Percentiles rank a stretch among this genome's conserved stretches.
Evolutionary conservation across 2,888 invertebrate species (phyloP).

Genomic region (Stenoptilia bipunctidactyla): DNA sequence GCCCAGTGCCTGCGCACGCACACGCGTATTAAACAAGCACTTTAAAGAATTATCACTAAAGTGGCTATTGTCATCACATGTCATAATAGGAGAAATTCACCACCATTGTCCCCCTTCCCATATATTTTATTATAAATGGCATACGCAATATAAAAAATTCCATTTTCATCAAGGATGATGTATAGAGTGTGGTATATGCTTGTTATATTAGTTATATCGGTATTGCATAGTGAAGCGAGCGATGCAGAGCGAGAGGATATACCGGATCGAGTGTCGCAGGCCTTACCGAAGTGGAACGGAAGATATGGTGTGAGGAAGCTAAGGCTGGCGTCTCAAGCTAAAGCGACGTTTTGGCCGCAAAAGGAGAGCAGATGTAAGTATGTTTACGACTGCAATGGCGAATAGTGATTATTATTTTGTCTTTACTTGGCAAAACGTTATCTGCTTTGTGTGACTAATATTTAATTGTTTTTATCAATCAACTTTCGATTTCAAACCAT

Average conservation of each 20-base stretch:
- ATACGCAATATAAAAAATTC: constrained; percentile 12
- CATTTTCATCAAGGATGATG: constrained; percentile 7
- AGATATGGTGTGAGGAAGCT: constrained; percentile 18
- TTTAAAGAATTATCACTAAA: constrained; percentile 29
- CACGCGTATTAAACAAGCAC: constrained; percentile 2
- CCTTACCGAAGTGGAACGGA: constrained; percentile 18
- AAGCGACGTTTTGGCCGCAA: constrained; percentile 41
- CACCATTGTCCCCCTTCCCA: constrained; percentile 33
- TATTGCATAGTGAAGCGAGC: constrained; percentile 22
- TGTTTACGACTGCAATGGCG: too few relatives aligned
- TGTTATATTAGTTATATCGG: constrained; percentile 17
- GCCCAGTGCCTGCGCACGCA: too few relatives aligned
- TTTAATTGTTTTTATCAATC: too few relatives aligned
- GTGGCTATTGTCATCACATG: constrained; percentile 30
- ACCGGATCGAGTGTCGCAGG: constrained; percentile 8
- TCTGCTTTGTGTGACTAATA: too few relatives aligned
- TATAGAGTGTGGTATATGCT: constrained; percentile 9
- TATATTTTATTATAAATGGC: constrained; percentile 28
- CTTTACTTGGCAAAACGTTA: too few relatives aligned
- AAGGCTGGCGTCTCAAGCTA: constrained; percentile 19
- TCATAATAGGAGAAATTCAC: constrained; percentile 32
- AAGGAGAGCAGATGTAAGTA: not conserved
- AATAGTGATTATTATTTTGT: too few relatives aligned
- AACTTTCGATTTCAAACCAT: too few relatives aligned
- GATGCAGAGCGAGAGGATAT: constrained; percentile 14